Conservation (phyloP, 2,797 vertebrate genomes). For the Lophotriccus pileatus region DNA sequence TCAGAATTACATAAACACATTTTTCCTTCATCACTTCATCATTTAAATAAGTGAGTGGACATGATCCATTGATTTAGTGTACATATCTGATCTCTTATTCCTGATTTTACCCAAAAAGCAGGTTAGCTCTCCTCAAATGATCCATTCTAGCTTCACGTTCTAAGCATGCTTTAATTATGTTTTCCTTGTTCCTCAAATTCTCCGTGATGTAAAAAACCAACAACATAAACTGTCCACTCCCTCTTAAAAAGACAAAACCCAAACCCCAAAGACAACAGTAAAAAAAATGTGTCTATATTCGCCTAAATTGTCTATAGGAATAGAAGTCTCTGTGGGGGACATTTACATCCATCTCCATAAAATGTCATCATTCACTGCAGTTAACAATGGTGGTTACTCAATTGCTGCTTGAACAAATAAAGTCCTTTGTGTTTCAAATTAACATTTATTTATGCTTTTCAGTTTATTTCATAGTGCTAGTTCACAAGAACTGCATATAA, state of each 20-base stretch:
- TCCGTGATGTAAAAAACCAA: background rate
- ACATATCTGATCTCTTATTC: background rate
- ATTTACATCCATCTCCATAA: background rate
- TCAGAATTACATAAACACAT: background rate
- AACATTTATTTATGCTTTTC: background rate
- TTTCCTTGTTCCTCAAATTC: background rate
- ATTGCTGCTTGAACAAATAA: background rate
- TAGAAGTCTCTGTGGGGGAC: background rate
- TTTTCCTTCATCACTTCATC: background rate
- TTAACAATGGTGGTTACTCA: background rate
- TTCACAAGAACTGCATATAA: constrained; percentile 11
- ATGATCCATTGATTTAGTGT: background rate
- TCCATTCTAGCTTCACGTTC: background rate
- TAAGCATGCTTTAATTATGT: background rate
- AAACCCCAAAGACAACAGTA: background rate
- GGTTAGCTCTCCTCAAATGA: background rate
- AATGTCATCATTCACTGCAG: background rate
- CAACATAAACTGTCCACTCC: background rate
- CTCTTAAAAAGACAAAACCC: background rate
- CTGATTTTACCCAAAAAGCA: background rate
- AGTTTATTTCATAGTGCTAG: constrained; percentile 6
- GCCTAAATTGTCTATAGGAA: background rate
- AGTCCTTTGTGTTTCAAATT: constrained; percentile 18
- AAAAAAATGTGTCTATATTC: background rate
- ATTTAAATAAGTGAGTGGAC: background rate